A percentile compares a stretch with the other conserved stretches of the same genome.
Evolutionary conservation across 2,888 invertebrate genomes (phyloP).

Genomic region (Leucoptera coffeella): DNA sequence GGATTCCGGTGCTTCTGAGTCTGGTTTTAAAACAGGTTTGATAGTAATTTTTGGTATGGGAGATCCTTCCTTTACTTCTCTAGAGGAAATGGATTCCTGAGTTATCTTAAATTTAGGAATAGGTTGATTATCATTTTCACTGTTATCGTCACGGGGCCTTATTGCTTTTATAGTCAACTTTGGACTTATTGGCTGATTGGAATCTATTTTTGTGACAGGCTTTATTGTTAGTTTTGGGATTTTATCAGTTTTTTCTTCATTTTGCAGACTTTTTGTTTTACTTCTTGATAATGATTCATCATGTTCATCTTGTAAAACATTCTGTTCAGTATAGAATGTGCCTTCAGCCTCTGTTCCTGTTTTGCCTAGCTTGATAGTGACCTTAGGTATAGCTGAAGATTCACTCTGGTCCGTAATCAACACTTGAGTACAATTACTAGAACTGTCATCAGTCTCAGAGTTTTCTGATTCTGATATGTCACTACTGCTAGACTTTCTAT

Average conservation of each 20-base stretch:
- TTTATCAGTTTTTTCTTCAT: conserved; percentile 35
- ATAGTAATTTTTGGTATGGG: conserved; percentile 56
- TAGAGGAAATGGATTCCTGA: conserved; percentile 17
- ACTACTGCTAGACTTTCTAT: conserved; percentile 45
- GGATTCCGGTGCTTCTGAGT: conserved; percentile 16
- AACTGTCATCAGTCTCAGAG: conserved; percentile 49
- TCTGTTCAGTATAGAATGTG: conserved; percentile 35
- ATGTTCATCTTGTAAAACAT: conserved; percentile 31
- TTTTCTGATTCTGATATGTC: conserved; percentile 48
- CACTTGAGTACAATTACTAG: conserved; percentile 36
- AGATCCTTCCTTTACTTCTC: conserved; percentile 23
- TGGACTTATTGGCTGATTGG: conserved; percentile 35
- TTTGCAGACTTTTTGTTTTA: conserved; percentile 32
- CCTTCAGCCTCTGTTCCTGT: conserved; percentile 38
- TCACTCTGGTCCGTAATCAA: conserved; percentile 34
- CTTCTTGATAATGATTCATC: conserved; percentile 22
- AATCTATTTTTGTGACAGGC: conserved; percentile 25
- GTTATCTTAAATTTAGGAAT: conserved; percentile 21
- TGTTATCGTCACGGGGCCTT: conserved; percentile 23
- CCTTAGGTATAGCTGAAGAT: conserved; percentile 32
- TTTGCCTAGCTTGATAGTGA: conserved; percentile 41
- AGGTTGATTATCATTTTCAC: conserved; percentile 12
- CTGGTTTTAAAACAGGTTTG: conserved; percentile 35
- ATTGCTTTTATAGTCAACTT: conserved; percentile 45
- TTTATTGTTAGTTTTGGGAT: conserved; percentile 42